Percentiles rank a stretch among this genome's conserved stretches.
These are phyloP conservation scores for Poecilobothrus nobilitatus DNA, from an alignment of 2,888 invertebrate species.

Conservation along the genomic window DNA sequence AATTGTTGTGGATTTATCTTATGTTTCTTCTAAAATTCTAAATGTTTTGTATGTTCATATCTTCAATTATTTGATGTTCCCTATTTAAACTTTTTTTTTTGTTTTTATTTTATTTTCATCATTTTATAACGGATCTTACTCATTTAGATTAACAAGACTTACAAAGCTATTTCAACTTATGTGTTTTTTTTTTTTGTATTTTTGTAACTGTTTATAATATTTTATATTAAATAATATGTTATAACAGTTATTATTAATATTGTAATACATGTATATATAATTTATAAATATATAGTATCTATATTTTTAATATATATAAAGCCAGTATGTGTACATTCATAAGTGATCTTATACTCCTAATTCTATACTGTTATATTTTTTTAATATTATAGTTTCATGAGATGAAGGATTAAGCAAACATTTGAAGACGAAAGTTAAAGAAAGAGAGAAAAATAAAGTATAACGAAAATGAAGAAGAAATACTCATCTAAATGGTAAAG, in stretches of 20 bases:
- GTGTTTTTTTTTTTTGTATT: background rate
- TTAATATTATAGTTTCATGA: background rate
- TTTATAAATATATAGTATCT: too few species aligned
- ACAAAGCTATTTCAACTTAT: background rate
- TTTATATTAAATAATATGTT: too few species aligned
- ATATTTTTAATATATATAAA: too few species aligned
- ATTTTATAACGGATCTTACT: background rate
- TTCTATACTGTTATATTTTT: background rate
- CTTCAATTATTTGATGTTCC: too few species aligned
- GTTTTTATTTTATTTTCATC: too few species aligned
- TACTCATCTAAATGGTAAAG: too few species aligned
- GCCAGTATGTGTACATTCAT: background rate
- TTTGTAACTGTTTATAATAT: background rate
- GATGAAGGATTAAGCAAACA: background rate
- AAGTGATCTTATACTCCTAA: background rate
- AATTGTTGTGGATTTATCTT: background rate
- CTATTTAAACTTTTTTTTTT: too few species aligned
- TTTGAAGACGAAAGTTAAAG: background rate
- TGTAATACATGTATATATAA: too few species aligned
- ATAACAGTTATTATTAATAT: too few species aligned
- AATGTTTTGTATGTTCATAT: background rate
- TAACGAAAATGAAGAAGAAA: too few species aligned
- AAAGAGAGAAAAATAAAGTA: too few species aligned
- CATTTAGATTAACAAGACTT: slow-evolving; percentile 3
- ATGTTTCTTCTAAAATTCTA: background rate